Evolutionary conservation across 2,888 invertebrate species (phyloP), one percentile per base, ranked within the genome.

Genomic region (Orthosia gracilis): DNA sequence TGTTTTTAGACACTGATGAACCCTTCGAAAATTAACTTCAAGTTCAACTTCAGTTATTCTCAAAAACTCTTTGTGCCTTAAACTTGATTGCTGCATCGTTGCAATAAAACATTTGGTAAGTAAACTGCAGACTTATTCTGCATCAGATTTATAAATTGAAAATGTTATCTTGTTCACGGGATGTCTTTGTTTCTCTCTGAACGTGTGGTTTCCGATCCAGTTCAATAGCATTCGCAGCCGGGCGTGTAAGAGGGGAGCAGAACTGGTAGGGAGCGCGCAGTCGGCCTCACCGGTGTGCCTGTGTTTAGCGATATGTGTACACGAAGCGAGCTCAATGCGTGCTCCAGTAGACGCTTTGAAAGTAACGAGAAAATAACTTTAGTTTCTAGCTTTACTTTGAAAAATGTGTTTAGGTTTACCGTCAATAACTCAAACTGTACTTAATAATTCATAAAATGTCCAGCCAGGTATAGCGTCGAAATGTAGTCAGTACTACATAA

Each of bases 141-240:
- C 59, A 21, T 59, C 65, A 21, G 68, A 71, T 79, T 83, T 69
- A 74, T 71, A 82, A 62, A 83, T 74, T 71, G 65, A 71, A 79
- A 74, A 83, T 83, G 70, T 83, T 83, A 80, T 82, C 74, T 69
- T 80, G 73, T 72, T 69, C 58, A 66, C 26, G 71, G 50, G 45
- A 65, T 70, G 65, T 83, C 80, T 82, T 83, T 82, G 83, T 83
- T 71, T 74, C 80, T 83, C 71, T 68, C 49, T 67, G 83, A 66
- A 66, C 80, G 81, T 74, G 74, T 74, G 80, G 80, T 83, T 82
- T 82, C 84, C 80, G 81, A 82, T 82, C 57, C 84, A 82, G 81
- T 82, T 83, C 83, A 82, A 82, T 83, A 82, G 83, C 81, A 79
- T 79, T 82, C 65, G 83, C 81, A 79, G 57, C 70, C 80, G 74